These are phyloP conservation scores for Antheraea assamensis DNA, from an alignment of 2,888 invertebrate genomes.

Conservation along the genomic window DNA sequence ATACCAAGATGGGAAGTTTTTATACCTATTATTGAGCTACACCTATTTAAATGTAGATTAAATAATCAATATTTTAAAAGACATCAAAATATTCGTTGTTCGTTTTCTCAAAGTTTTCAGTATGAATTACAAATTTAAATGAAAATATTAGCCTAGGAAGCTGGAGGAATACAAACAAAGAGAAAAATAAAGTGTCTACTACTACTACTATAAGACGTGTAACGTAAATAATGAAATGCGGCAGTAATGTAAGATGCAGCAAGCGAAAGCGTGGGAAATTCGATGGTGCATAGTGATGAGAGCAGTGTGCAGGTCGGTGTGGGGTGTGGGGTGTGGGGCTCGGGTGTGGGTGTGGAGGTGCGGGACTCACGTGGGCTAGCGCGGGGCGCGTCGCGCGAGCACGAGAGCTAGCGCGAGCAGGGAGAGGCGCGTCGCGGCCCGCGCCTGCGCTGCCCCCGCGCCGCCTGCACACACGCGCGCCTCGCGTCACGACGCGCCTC, in stretches of 20 bases:
- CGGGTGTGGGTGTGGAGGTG: conserved; percentile 29
- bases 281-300: conserved; percentile 2
- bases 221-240: background rate
- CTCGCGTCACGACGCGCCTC: conserved; percentile 22
- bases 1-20: too few species aligned
- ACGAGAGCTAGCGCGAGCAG: conserved; percentile 64
- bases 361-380: conserved; percentile 77
- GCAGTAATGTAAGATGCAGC: background rate
- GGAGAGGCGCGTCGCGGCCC: conserved; percentile 63
- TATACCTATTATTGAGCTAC: too few species aligned
- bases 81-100: too few species aligned
- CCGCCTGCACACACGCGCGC: conserved; percentile 70
- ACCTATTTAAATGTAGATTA: too few species aligned
- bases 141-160: too few species aligned
- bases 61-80: too few species aligned
- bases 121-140: too few species aligned
- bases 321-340: conserved; percentile 14
- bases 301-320: conserved; percentile 17
- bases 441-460: conserved; percentile 63
- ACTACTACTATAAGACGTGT: background rate
- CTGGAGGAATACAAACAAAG: too few species aligned
- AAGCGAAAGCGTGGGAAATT: background rate
- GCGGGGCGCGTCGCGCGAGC: conserved; percentile 75
- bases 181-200: too few species aligned
- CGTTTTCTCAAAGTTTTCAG: too few species aligned